These are phyloP conservation scores for Spinus pinus DNA, from an alignment of 2,797 vertebrate genomes.

Conservation along the genomic window DNA sequence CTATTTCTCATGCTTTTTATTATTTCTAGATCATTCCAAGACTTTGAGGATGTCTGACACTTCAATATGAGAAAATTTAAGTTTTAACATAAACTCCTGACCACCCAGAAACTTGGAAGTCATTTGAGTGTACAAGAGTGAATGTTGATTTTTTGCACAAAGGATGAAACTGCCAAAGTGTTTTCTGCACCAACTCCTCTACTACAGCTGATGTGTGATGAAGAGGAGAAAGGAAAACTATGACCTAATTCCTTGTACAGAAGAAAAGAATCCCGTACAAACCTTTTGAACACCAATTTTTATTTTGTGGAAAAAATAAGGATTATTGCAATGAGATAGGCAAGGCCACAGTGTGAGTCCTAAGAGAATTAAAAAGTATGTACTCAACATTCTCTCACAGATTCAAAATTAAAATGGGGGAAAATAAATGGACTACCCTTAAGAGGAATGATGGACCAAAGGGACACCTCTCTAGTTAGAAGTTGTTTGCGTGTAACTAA, in stretches of 20 bases:
- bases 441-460: neutral
- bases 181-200: neutral
- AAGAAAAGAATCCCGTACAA: neutral
- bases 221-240: neutral
- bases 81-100: neutral
- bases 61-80: neutral
- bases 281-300: neutral
- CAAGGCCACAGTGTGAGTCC: fast-evolving
- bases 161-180: neutral
- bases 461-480: neutral
- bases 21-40: neutral
- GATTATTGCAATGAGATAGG: neutral
- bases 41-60: neutral
- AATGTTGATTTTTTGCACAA: neutral
- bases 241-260: neutral
- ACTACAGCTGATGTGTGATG: neutral
- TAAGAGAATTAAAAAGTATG: neutral
- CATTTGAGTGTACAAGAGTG: neutral
- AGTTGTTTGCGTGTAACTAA: neutral
- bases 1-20: neutral
- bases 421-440: too few relatives aligned
- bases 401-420: neutral
- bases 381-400: neutral
- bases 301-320: neutral
- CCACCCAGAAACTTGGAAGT: neutral